Evolutionary conservation across 1,140 invertebrate genomes (phyloP), one percentile per base, ranked within the genome.

Genomic region (Apocrypta bakeri): DNA sequence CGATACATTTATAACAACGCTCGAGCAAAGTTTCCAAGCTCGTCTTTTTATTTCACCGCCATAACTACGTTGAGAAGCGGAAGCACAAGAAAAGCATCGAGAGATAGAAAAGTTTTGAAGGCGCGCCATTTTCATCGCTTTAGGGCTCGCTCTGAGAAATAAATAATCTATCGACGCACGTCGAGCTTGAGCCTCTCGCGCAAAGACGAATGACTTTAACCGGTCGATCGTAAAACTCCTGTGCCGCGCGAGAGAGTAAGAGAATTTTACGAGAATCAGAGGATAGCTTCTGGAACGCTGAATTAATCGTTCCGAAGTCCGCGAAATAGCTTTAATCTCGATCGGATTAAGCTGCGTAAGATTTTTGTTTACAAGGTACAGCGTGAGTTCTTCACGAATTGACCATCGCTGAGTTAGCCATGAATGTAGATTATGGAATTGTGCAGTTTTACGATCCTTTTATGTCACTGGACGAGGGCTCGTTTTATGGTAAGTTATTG

Each of bases 241-340:
- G 9, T 56, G 21, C n/a, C 17, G 17, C 48, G 48, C 48, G 6
- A 56, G 48, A 56, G 21, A 56, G 48, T 21, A 7, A 56, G 42
- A 71, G 31, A 80, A 42, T 75, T 81, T 81, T 75, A 81, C 79
- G 69, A 80, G 79, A 79, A 80, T 79, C 68, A 71, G 31, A 17
- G 48, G 17, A 56, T 48, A 48, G 42, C 21, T 17, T 48, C 12
- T 24, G 11, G 29, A n/a, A 27, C 24, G 64, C 14, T 27, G 25
- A 78, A 78, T 69, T 78, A 78, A 78, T 69, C 64, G 27, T 24
- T 12, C 17, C 40, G 1, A 25, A 24, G 21, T 40, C 33, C 72
- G 42, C 17, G n/a, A 14, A 56, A 24, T 11, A 7, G 31, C 63
- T 24, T 25, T 69, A 71, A 79, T 79, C 77, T 71, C 21, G 42